These are phyloP conservation scores for Trypoxylus dichotomus DNA, from an alignment of 1,140 invertebrate species.

Conservation along the genomic window DNA sequence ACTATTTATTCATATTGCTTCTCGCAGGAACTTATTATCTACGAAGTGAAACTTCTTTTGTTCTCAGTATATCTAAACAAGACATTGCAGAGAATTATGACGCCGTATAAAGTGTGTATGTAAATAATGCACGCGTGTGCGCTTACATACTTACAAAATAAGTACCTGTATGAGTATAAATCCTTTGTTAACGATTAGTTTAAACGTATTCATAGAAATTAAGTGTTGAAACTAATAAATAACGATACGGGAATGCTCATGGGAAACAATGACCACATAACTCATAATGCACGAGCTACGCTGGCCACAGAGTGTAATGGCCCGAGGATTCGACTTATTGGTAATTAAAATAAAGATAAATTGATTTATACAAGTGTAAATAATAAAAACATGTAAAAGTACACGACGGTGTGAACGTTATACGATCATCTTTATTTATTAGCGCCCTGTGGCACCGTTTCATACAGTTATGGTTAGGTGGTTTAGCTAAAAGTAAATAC, in stretches of 20 bases:
- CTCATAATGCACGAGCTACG: slow-evolving; percentile 26
- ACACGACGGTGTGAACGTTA: slow-evolving; percentile 15
- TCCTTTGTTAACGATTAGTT: slow-evolving; percentile 24
- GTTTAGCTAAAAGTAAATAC: slow-evolving; percentile 21
- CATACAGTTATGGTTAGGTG: slow-evolving; percentile 6
- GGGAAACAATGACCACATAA: slow-evolving; percentile 30
- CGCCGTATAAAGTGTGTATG: background rate
- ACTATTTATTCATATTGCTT: too few relatives aligned
- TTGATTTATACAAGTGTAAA: slow-evolving; percentile 30
- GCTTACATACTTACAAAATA: slow-evolving; percentile 3
- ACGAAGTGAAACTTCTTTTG: background rate
- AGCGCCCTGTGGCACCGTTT: background rate
- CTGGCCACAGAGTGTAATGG: slow-evolving; percentile 1
- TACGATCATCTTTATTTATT: slow-evolving; percentile 26
- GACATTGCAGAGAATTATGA: background rate
- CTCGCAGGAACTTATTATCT: background rate
- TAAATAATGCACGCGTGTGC: background rate
- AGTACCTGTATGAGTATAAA: slow-evolving; percentile 18
- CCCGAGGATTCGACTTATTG: slow-evolving; percentile 21
- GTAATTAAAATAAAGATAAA: slow-evolving; percentile 30
- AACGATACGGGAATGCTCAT: slow-evolving; percentile 22
- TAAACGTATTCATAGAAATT: slow-evolving; percentile 29
- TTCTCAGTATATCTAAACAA: background rate
- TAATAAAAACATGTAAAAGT: slow-evolving; percentile 29
- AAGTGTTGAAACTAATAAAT: slow-evolving; percentile 30